A percentile compares a stretch with the other conserved stretches of the same genome.
Conservation (phyloP, 1,140 invertebrate species). For the Panonychus citri region DNA sequence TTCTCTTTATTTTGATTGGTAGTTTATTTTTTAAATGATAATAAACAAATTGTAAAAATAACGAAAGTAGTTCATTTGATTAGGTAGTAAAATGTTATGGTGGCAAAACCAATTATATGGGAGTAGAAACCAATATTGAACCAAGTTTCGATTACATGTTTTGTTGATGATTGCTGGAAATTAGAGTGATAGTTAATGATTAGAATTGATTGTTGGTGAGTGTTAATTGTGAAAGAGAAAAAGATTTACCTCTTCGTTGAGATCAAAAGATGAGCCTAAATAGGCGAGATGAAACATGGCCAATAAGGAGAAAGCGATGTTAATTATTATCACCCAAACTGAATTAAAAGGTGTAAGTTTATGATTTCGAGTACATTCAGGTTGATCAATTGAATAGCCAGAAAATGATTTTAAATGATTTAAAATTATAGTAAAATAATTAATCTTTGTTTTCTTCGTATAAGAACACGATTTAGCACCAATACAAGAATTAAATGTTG, state of each 20-base stretch:
- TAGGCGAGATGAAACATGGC: constrained; percentile 8
- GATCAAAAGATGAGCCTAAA: constrained; percentile 10
- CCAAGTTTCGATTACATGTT: neutral
- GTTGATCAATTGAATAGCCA: neutral
- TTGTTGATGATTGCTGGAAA: neutral
- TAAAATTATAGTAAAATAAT: neutral
- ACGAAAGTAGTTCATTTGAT: too few relatives aligned
- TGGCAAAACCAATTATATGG: neutral
- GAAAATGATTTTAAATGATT: neutral
- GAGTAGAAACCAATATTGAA: neutral
- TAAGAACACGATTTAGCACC: neutral
- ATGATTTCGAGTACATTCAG: neutral
- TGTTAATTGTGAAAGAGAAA: neutral
- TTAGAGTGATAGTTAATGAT: too few relatives aligned
- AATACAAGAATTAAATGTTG: constrained; percentile 6
- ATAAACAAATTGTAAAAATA: too few relatives aligned
- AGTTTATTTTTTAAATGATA: too few relatives aligned
- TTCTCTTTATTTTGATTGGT: too few relatives aligned
- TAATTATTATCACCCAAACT: neutral
- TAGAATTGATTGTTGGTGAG: too few relatives aligned
- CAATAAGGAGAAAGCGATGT: constrained; percentile 6
- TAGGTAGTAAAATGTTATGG: neutral
- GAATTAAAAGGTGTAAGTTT: neutral
- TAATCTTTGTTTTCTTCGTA: neutral
- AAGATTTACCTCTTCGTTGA: constrained; percentile 7